Evolutionary conservation across 2,888 invertebrate species (phyloP), one percentile per base, ranked within the genome.

Genomic region (Atrina japonica): DNA sequence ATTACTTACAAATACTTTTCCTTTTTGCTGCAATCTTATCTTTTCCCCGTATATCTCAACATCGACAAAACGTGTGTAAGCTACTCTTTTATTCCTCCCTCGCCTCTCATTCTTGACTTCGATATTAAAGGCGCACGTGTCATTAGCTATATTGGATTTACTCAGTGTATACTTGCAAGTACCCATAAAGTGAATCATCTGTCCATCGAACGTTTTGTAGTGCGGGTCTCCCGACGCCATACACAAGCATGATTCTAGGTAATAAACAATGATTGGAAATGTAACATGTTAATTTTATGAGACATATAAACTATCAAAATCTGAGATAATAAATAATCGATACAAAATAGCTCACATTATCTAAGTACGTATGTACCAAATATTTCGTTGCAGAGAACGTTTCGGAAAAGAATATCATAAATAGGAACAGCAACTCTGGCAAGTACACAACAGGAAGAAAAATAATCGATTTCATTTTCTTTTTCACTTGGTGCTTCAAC

Each of bases 141-240:
- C 59, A 11, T 50, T 25, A 25, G 30, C 55, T 47, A 78, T 81
- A 7, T 81, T 73, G 21, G 60, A 67, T 55, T 81, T 58, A 2
- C 85, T 80, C 76, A 86, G 76, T 5, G 86, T 82, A 75, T 88
- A 89, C 49, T 83, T 86, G 59, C 89, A 89, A 0, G 82, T 85
- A 47, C 87, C 86, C 73, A 76, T 73, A 60, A 83, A 87, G 63
- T 83, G 73, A 50, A 81, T 84, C 60, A 75, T 76, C 58, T 83
- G 78, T 9, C 84, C 83, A 65, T 89, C 88, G 71, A 81, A 89
- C 9, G 87, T 88, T 18, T 70, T 71, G 75, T 84, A 88, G 65
- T 89, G 88, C 6, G 89, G 88, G 61, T 89, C 88, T 30, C 88
- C 88, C 27, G 70, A 71, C 2, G 66, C 81, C 29, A 58, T 73